Evolutionary conservation across 1,140 invertebrate species (phyloP), one percentile per base, ranked within the genome.

Genomic region (Ceratosolen fusciceps): DNA sequence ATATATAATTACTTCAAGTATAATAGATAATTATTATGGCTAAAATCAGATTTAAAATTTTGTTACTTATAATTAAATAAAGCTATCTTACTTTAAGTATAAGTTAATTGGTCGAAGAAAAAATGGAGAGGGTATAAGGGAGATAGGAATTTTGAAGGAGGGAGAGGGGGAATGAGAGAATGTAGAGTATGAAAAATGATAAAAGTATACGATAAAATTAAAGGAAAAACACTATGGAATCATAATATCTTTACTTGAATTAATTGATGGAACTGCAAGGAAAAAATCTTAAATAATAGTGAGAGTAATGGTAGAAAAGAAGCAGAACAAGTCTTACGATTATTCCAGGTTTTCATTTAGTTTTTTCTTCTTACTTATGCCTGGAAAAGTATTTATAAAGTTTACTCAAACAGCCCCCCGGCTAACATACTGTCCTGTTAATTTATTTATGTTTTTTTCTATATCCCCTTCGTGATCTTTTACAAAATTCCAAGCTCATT

Each of bases 341-440:
- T 73, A 78, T 77, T 76, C 70, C 67, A n/a, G 70, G 26, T 75
- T 39, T 74, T 58, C 34, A 67, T 47, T 81, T 83, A 88, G 86
- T 88, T 88, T 88, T 86, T 88, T 88, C 87, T 86, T 88, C 87
- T 86, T 86, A 80, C 85, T 85, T 84, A 84, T 81, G 84, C 82
- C 84, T 84, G 73, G 82, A 82, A 86, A 52, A 86, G 85, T 86
- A 87, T 87, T 87, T 87, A 87, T 87, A 87, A 87, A 87, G 86
- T 87, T 86, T 43, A 79, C 79, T 78, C 80, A 65, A 77, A 82
- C 81, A 83, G 83, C 83, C 84, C 82, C 60, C 82, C 82, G 83
- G 84, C 84, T 81, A 83, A 82, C 81, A 80, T 83, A 83, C 83
- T 68, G 37, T 72, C 16, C 39, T 52, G 81, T 84, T 84, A 85